Evolutionary conservation across 1,140 invertebrate genomes (phyloP), one percentile per base, ranked within the genome.

Genomic region (Lethocerus indicus): DNA sequence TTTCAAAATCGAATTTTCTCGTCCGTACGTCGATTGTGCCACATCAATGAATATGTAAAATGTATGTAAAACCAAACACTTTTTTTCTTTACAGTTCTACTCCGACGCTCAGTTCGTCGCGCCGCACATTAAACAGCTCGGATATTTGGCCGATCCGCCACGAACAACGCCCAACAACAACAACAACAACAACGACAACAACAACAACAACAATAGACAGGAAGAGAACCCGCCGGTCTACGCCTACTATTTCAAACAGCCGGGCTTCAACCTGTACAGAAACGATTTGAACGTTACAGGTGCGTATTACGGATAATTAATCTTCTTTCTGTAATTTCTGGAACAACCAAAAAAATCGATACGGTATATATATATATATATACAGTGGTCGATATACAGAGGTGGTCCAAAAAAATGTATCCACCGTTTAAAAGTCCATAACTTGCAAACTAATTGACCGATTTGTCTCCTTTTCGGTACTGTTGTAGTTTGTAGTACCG

Each of bases 171-270:
- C n/a, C n/a, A n/a, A n/a, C n/a, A n/a, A n/a, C n/a, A n/a, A n/a
- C n/a, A n/a, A n/a, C n/a, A n/a, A n/a, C n/a, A n/a, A n/a, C n/a
- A n/a, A n/a, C n/a, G n/a, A n/a, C n/a, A n/a, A n/a, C n/a, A n/a
- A 47, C 53, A 21, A 40, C 37, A 28, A 26, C n/a, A 20, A 27
- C 14, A 27, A 20, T 6, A 4, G 29, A 44, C 21, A 44, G 13
- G 54, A 50, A 41, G 54, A 56, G n/a, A 50, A 55, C 7, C 42
- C 51, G 47, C 50, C 29, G 42, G 59, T 60, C 42, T 71, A 62
- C 53, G 64, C 69, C 18, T 71, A 71, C 46, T 58, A 63, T 20
- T 68, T 67, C 52, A 61, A 67, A 9, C 60, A 63, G n/a, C 60
- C 58, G 3, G 57, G 57, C n/a, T 58, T 66, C 13, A 65, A 72